Evolutionary conservation across 2,113 vertebrate species (phyloP).

Genomic region (Alexandromys fortis): DNA sequence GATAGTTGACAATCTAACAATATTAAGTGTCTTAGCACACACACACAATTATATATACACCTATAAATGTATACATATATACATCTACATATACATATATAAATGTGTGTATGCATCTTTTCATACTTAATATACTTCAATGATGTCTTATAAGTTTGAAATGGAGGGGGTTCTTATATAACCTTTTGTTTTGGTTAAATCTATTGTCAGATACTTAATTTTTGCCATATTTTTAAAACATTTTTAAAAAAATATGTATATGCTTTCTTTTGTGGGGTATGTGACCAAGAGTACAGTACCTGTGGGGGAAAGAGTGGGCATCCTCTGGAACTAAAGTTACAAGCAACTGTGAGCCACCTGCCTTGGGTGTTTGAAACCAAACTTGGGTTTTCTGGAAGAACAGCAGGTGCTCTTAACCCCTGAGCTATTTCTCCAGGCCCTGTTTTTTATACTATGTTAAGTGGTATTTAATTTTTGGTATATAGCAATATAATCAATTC

Average conservation of each 20-base stretch:
- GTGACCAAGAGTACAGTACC: not conserved
- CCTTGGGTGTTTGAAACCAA: not conserved
- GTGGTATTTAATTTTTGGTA: not conserved
- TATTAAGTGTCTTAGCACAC: not conserved
- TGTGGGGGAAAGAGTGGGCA: not conserved
- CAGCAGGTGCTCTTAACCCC: not conserved
- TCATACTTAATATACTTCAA: not conserved
- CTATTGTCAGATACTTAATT: conserved; percentile 16
- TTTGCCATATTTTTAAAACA: not conserved
- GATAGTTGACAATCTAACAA: not conserved
- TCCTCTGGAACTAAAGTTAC: not conserved
- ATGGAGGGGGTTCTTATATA: not conserved
- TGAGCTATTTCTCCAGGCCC: not conserved
- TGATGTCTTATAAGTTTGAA: conserved; percentile 5
- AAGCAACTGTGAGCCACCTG: not conserved
- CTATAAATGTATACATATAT: too few species aligned
- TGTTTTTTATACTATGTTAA: not conserved
- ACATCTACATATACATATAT: too few species aligned
- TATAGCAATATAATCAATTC: not conserved
- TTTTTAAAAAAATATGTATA: not conserved
- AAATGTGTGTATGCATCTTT: too few species aligned
- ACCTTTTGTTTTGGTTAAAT: not conserved
- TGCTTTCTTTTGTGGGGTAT: not conserved
- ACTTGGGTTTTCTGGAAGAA: not conserved
- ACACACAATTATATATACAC: not conserved